Conservation (phyloP, 2,113 vertebrate genomes). For the Brachypteracias leptosomus region DNA sequence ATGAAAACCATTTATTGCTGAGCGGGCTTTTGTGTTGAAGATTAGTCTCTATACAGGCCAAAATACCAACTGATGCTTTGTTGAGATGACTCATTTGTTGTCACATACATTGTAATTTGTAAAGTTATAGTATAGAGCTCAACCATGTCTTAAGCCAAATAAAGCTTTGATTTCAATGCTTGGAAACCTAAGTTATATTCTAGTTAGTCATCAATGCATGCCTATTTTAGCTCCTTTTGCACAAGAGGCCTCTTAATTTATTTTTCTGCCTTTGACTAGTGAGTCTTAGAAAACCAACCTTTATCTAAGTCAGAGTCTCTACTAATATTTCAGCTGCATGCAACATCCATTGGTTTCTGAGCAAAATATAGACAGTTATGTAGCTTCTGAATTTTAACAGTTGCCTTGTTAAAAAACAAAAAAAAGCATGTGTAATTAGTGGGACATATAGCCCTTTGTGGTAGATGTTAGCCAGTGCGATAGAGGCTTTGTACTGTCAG, state of each 20-base stretch:
- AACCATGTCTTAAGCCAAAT: conserved; percentile 66
- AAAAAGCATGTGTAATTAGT: conserved; percentile 40
- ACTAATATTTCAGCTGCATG: conserved; percentile 62
- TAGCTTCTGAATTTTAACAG: conserved; percentile 58
- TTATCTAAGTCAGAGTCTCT: conserved; percentile 42
- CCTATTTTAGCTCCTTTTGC: conserved; percentile 56
- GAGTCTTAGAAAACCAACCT: conserved; percentile 37
- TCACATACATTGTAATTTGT: conserved; percentile 51
- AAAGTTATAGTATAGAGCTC: conserved; percentile 59
- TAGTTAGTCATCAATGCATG: conserved; percentile 46
- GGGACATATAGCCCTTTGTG: neutral
- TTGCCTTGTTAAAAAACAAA: conserved; percentile 36
- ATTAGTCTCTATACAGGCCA: neutral
- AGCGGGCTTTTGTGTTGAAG: conserved; percentile 48
- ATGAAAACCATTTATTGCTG: conserved; percentile 31
- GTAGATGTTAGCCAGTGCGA: conserved; percentile 56
- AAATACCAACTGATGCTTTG: conserved; percentile 10
- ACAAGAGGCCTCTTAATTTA: conserved; percentile 62
- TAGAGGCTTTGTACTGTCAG: conserved; percentile 8
- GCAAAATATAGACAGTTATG: conserved; percentile 58
- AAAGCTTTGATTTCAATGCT: conserved; percentile 63
- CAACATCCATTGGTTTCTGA: conserved; percentile 51
- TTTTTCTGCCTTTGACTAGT: conserved; percentile 34
- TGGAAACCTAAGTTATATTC: conserved; percentile 65
- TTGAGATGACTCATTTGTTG: conserved; percentile 58